These are phyloP conservation scores for Falco biarmicus DNA, from an alignment of 2,797 vertebrate species.

Conservation along the genomic window DNA sequence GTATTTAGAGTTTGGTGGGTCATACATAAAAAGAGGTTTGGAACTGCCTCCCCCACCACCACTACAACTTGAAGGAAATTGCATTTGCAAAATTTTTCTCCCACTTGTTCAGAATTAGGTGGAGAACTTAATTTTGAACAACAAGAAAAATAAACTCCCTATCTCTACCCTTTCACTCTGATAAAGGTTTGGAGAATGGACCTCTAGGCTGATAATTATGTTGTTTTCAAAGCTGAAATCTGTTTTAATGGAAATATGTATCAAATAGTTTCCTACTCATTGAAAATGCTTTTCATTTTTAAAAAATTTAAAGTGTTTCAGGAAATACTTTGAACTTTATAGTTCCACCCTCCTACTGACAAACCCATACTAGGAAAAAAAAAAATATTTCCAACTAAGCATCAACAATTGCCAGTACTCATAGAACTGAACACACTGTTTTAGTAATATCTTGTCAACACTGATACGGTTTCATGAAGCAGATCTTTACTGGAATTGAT, in stretches of 20 bases:
- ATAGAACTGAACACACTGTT: background rate
- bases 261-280: background rate
- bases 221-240: background rate
- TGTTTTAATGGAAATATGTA: slow-evolving; percentile 4
- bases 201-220: background rate
- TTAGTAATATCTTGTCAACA: background rate
- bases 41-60: background rate
- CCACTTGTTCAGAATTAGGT: background rate
- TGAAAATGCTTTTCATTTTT: background rate
- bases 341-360: background rate
- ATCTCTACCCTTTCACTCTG: background rate
- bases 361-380: background rate
- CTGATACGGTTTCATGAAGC: background rate
- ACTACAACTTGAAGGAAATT: background rate
- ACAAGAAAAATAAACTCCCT: background rate
- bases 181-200: background rate
- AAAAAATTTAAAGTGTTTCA: background rate
- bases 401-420: background rate
- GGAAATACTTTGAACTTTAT: slow-evolving; percentile 15
- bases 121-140: background rate
- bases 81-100: background rate
- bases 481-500: background rate
- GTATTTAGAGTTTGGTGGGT: background rate
- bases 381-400: background rate
- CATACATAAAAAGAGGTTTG: background rate